Evolutionary conservation across 2,888 invertebrate genomes (phyloP).

Genomic region (Nomada lathburiana): DNA sequence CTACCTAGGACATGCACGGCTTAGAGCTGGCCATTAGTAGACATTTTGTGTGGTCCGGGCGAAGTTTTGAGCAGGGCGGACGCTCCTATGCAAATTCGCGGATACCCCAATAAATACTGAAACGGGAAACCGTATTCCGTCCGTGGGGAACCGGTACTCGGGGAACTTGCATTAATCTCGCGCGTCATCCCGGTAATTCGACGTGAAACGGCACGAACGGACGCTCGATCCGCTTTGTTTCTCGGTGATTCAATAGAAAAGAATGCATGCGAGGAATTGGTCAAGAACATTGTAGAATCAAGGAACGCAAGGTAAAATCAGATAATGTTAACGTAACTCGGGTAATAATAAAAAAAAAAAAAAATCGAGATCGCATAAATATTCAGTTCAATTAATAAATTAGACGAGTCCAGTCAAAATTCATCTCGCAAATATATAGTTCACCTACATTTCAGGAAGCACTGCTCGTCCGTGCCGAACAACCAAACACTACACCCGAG

Average conservation of each 20-base stretch:
- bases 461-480: too few relatives aligned
- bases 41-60: slow-evolving; percentile 83
- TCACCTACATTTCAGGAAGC: too few relatives aligned
- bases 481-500: neutral
- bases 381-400: too few relatives aligned
- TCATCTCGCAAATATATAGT: too few relatives aligned
- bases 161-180: slow-evolving; percentile 78
- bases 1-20: slow-evolving; percentile 58
- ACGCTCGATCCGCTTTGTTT: slow-evolving; percentile 25
- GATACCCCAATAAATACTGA: slow-evolving; percentile 83
- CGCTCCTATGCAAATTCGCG: slow-evolving; percentile 82
- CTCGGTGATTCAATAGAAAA: neutral
- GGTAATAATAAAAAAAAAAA: too few relatives aligned
- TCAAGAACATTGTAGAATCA: too few relatives aligned
- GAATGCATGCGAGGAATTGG: neutral
- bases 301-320: too few relatives aligned
- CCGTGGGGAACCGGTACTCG: slow-evolving; percentile 45
- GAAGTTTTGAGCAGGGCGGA: slow-evolving; percentile 62
- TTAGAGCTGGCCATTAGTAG: slow-evolving; percentile 79
- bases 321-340: too few relatives aligned
- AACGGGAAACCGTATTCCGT: slow-evolving; percentile 72
- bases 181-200: slow-evolving; percentile 60
- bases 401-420: too few relatives aligned
- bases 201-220: slow-evolving; percentile 22
- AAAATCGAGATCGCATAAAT: too few relatives aligned